Conservation (phyloP, 2,888 invertebrate genomes). For the Diarsia brunnea region DNA sequence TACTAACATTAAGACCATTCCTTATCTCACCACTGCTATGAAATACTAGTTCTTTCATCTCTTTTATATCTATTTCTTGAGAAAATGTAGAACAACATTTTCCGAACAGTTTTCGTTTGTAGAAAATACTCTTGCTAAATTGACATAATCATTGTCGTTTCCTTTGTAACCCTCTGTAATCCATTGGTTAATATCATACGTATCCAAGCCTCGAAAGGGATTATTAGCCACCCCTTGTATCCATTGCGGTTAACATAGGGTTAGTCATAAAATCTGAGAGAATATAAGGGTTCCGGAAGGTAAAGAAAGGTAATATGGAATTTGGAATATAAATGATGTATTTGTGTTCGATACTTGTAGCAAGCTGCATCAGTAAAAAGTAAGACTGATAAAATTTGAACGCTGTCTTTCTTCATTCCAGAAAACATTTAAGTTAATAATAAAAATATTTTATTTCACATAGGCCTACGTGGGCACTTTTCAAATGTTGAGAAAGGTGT, state of each 20-base stretch:
- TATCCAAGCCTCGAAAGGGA: conserved; percentile 3
- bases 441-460: no score
- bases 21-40: conserved; percentile 7
- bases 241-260: background rate
- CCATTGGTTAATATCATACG: conserved; percentile 14
- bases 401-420: background rate
- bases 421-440: no score
- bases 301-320: background rate
- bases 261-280: conserved; percentile 10
- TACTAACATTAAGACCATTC: conserved; percentile 5
- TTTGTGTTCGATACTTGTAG: background rate
- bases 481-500: no score
- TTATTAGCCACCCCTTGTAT: conserved; percentile 12
- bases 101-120: background rate
- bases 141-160: background rate
- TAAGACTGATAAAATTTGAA: background rate
- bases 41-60: background rate
- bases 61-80: background rate
- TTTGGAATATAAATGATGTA: background rate
- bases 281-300: background rate
- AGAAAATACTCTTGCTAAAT: background rate
- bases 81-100: background rate
- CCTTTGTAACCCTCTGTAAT: conserved; percentile 13
- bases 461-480: no score
- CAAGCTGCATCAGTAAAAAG: background rate